Evolutionary conservation across 2,113 vertebrate species (phyloP).

Genomic region (Ursus arctos): DNA sequence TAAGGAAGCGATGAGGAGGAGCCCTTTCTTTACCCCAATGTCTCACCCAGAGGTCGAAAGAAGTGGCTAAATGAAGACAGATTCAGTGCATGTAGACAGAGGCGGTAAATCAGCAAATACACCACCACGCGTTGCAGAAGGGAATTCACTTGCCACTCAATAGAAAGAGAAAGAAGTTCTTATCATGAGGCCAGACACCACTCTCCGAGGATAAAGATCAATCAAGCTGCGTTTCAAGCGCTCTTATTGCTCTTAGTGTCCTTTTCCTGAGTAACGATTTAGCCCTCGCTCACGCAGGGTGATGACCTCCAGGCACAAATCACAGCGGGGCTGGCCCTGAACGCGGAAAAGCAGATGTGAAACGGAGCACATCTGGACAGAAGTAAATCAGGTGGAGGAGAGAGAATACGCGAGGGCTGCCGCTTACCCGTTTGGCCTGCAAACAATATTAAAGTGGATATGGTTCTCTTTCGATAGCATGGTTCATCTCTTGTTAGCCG

Average conservation of each 20-base stretch:
- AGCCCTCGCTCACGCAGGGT: background rate
- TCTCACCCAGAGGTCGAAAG: slow-evolving; percentile 50
- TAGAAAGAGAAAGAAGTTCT: slow-evolving; percentile 34
- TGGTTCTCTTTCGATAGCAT: no score
- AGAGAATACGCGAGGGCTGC: background rate
- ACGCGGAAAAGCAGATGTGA: background rate
- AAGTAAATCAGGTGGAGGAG: background rate
- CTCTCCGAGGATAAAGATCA: background rate
- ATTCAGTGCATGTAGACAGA: background rate
- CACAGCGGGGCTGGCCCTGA: background rate
- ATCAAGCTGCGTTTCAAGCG: background rate
- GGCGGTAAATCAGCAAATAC: slow-evolving; percentile 28
- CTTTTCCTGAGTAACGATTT: slow-evolving; percentile 1
- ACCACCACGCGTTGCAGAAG: background rate
- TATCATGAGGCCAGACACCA: slow-evolving; percentile 31
- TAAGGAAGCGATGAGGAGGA: background rate
- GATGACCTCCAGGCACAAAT: background rate
- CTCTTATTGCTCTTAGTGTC: background rate
- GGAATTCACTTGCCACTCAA: slow-evolving; percentile 41
- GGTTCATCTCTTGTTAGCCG: no score
- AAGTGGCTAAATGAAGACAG: slow-evolving; percentile 32
- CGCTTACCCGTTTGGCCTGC: background rate
- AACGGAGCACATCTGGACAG: background rate
- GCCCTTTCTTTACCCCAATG: background rate
- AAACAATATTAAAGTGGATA: no score